Evolutionary conservation across 2,113 vertebrate species (phyloP), one percentile per base, ranked within the genome.

Genomic region (Argyrosomus japonicus): DNA sequence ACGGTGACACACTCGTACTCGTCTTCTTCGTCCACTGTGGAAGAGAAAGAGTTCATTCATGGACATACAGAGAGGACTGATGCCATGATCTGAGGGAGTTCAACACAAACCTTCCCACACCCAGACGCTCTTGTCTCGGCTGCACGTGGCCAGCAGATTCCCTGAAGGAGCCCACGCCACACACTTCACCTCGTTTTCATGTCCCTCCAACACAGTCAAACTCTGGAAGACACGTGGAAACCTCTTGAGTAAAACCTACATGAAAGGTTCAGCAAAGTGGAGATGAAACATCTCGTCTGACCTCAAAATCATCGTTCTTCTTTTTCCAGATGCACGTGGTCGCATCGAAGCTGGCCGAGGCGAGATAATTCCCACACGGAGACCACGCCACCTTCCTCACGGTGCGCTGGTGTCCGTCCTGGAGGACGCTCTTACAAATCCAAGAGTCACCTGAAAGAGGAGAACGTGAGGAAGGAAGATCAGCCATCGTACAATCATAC

Each of bases 121-220:
- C 98, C 98, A 99, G 25, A 99, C 98, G 5, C 97, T 99, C 90
- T 99, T 99, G 92, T 99, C 98, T 29, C 98, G 90, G 93, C 98
- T 99, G 87, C 98, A 98, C 0, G 98, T 99, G 17, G 98, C 97
- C 43, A 99, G 88, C 47, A 99, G 94, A 64, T 89, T 97, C 14
- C 98, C 97, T 0, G 97, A 98, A 0, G 97, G 96, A 0, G 98
- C 97, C 98, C 98, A 99, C 7, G 97, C 95, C 65, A 98, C 98
- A 14, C 97, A 98, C 81, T 99, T 99, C n/a, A 98, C 97, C 86
- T 99, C 98, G 19, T 99, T 99, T 87, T 99, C 97, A 15, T 99
- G 98, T 12, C 98, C 98, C 62, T 99, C 98, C 61, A 99, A 87
- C 1, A 97, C 97, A 4, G 97, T 97, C 79, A 97, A 87, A 50